Percentiles rank a stretch among this genome's conserved stretches.
phyloP scores from a whole-genome alignment of 2,113 vertebrate genomes.

The Poeciliopsis retropinna region DNA sequence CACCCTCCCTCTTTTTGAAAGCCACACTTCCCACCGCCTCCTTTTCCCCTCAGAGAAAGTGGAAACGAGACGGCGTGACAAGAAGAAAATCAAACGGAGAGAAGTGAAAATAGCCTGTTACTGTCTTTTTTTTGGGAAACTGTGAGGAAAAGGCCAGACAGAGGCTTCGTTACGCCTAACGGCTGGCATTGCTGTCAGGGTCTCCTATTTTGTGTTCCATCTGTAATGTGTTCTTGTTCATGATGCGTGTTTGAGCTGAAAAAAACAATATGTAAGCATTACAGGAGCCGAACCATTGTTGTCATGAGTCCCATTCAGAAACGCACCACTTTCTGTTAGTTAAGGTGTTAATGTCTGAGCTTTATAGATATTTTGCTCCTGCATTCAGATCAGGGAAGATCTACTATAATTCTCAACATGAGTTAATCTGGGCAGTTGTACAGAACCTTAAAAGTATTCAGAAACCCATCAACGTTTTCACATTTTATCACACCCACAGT shows the following conservation, averaged over 20 bases:
- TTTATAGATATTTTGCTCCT: too few species aligned
- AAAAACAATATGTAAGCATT: neutral
- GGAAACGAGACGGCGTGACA: constrained; percentile 21
- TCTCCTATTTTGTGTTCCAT: too few species aligned
- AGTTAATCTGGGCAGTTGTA: too few species aligned
- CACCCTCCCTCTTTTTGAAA: constrained; percentile 4
- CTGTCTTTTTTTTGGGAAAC: constrained; percentile 17
- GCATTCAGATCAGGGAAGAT: too few species aligned
- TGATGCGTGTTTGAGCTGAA: neutral
- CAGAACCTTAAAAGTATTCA: too few species aligned
- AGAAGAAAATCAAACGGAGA: constrained; percentile 27
- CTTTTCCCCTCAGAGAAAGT: constrained; percentile 1
- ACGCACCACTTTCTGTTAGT: neutral
- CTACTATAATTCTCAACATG: too few species aligned
- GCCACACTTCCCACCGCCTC: neutral
- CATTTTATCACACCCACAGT: too few species aligned
- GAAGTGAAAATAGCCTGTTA: constrained; percentile 28
- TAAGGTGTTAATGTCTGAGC: neutral
- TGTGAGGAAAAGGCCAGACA: neutral
- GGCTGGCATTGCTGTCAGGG: neutral
- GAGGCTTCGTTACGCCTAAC: neutral
- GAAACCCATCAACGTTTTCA: too few species aligned
- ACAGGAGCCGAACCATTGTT: neutral
- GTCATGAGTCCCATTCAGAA: neutral
- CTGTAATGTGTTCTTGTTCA: neutral